Base-by-base conservation (phyloP, 1,140 invertebrate genomes). In the Bicyclus anynana region DNA sequence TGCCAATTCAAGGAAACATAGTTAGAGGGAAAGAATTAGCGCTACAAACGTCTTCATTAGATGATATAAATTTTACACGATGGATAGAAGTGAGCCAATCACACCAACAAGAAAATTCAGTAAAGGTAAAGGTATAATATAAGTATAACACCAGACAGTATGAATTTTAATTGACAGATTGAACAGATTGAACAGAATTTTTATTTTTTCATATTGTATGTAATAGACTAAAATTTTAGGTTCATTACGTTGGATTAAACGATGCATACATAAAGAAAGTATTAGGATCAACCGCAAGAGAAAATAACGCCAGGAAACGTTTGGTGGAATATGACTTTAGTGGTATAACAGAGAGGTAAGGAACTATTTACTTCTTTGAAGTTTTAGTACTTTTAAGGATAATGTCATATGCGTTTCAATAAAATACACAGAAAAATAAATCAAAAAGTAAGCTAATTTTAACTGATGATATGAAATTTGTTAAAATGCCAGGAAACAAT, bases 81-180 rank as follows among this genome's bases (percentile, higher is more conserved):
- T 79, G 76, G 76, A 55, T 65, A 10, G 60, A 70, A 49, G 53
- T 27, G 4, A n/a, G 56, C 0, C 49, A 55, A 10, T 16, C 26
- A 12, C 21, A 18, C 9, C 38, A 37, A 4, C 33, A 40, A 3
- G 72, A 67, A 10, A 52, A 77, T 6, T 23, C 59, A 46, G 66
- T 76, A n/a, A 69, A 63, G 53, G 76, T 79, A 70, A 5, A 49
- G 7, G n/a, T n/a, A n/a, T n/a, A n/a, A n/a, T n/a, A n/a, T n/a
- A n/a, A n/a, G n/a, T n/a, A n/a, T n/a, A n/a, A n/a, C n/a, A n/a
- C n/a, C n/a, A n/a, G n/a, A n/a, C n/a, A n/a, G n/a, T n/a, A n/a
- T n/a, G n/a, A n/a, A n/a, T n/a, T n/a, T n/a, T n/a, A n/a, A n/a
- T n/a, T n/a, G n/a, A n/a, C n/a, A n/a, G n/a, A n/a, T n/a, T n/a